Evolutionary conservation across 2,113 vertebrate species (phyloP), one percentile per base, ranked within the genome.

Genomic region (Mus pahari): DNA sequence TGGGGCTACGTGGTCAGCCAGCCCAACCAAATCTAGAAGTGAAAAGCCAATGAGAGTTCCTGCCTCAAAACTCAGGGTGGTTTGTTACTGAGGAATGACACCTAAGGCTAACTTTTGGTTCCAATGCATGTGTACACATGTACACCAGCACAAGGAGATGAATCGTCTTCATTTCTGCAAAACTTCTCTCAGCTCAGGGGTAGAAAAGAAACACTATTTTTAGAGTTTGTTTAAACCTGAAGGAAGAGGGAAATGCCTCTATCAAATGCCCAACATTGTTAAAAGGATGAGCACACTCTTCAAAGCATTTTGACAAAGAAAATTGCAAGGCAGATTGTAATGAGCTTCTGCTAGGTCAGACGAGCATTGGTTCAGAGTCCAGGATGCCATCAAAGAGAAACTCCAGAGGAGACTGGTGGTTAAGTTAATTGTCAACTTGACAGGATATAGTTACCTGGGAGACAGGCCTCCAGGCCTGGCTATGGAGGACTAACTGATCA

Each of bases 231-330:
- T 89, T 84, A 92, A 93, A 64, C 62, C 68, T 50, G 6, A 22
- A 31, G 28, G 62, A 82, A 94, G 28, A 58, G 3, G 55, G 17
- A 92, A 73, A 70, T 82, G 71, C 14, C 3, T 74, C 28, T 22
- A 78, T 92, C 71, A 90, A 95, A 81, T 1, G 9, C 87, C 68
- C 90, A 79, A 74, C 33, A 84, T 17, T 70, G 20, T 83, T 89
- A 88, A 84, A 74, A 92, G 92, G 90, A 91, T 7, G 26, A 39
- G 96, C 90, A 84, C 10, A 66, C 75, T 71, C 31, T 86, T 81
- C 33, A 84, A 92, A 96, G 53, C 20, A 75, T 78, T 94, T 86
- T 95, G 79, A 93, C 53, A 50, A 95, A 94, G 88, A 87, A 92
- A 96, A 90, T 39, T 31, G n/a, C 91, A 93, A 94, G 81, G 20